phyloP scores from a whole-genome alignment of 2,888 invertebrate genomes.

The Ecdyonurus torrentis region DNA sequence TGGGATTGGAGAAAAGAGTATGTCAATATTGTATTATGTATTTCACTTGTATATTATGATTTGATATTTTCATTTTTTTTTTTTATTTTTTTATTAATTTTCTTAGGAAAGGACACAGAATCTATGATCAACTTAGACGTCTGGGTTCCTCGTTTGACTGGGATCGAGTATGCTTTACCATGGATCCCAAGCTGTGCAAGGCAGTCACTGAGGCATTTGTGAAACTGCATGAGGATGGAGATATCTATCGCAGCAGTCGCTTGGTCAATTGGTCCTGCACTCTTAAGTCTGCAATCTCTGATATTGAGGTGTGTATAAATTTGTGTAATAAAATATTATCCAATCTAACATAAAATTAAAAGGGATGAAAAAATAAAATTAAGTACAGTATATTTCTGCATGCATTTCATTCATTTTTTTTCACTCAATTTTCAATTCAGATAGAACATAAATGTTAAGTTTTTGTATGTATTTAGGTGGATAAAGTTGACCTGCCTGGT shows the following conservation, averaged over 20 bases:
- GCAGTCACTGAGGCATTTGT: slow-evolving; percentile 95
- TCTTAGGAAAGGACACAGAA: slow-evolving; percentile 46
- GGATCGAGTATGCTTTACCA: slow-evolving; percentile 87
- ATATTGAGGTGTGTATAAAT: slow-evolving; percentile 90
- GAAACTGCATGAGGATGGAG: slow-evolving; percentile 64
- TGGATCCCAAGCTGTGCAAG: slow-evolving; percentile 75
- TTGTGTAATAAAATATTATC: too few species aligned
- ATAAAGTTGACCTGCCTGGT: slow-evolving; percentile 79
- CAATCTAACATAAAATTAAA: too few species aligned
- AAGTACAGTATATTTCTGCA: too few species aligned
- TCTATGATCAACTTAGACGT: slow-evolving; percentile 68
- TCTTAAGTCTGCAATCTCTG: slow-evolving; percentile 93
- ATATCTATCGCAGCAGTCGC: slow-evolving; percentile 84
- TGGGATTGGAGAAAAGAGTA: slow-evolving; percentile 93
- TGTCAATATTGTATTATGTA: slow-evolving; percentile 20
- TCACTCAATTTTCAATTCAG: neutral
- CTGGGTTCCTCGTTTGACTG: slow-evolving; percentile 92
- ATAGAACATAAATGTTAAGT: neutral
- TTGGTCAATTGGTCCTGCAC: slow-evolving; percentile 98
- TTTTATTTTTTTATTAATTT: slow-evolving; percentile 10
- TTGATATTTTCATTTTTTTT: neutral
- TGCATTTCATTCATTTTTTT: too few species aligned
- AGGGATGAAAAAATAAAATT: too few species aligned
- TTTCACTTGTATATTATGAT: neutral
- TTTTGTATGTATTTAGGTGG: slow-evolving; percentile 54